phyloP scores from a whole-genome alignment of 2,797 vertebrate genomes.

The Sebastiscus tertius region DNA sequence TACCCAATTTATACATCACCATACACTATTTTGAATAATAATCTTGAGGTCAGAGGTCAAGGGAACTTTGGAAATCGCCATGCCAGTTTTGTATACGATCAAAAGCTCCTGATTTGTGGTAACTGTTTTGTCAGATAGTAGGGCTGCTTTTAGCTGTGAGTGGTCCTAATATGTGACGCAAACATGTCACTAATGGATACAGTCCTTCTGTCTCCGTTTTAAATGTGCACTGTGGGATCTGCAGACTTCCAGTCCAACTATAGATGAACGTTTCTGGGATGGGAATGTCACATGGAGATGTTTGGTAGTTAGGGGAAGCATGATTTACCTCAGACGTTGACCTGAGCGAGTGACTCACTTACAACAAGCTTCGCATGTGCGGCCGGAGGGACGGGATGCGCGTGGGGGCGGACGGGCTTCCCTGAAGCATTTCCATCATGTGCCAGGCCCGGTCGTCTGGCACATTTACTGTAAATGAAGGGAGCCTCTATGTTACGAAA shows the following conservation, averaged over 20 bases:
- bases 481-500: conserved; percentile 55
- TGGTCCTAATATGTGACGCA: neutral
- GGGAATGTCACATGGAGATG: conserved; percentile 62
- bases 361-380: conserved; percentile 10
- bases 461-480: conserved; percentile 65
- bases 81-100: too few relatives aligned
- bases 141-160: neutral
- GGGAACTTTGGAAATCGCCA: accelerated
- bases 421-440: conserved; percentile 62
- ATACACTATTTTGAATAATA: too few relatives aligned
- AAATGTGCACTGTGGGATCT: neutral
- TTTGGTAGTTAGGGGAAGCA: conserved; percentile 34
- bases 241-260: conserved; percentile 18
- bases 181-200: neutral
- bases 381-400: neutral
- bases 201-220: neutral
- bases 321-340: conserved; percentile 53
- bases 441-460: conserved; percentile 50
- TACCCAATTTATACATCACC: too few relatives aligned
- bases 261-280: neutral
- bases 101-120: neutral
- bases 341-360: conserved; percentile 41
- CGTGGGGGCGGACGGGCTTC: conserved; percentile 57
- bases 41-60: too few relatives aligned
- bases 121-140: neutral